Base-by-base conservation (phyloP, 1,140 invertebrate genomes). In the Microplitis demolitor region DNA sequence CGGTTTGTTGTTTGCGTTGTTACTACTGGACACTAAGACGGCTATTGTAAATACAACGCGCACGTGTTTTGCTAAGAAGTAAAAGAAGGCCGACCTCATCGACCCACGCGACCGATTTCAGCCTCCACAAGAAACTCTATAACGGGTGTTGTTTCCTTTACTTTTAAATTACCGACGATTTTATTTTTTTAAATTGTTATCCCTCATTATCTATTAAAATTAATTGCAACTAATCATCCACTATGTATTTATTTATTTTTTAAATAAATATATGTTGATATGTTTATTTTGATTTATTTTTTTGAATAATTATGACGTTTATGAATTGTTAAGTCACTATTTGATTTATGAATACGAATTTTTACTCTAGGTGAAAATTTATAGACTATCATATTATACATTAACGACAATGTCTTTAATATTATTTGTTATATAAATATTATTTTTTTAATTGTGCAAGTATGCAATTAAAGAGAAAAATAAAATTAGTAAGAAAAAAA, bases 71-170 rank as follows among this genome's bases (percentile, higher is more conserved):
- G 63, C 51, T 79, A 76, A 71, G 76, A 77, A 75, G 11, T 45
- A 45, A 8, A 45, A 45, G 39, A 45, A 45, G 75, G 76, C 75
- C 77, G 72, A 74, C 73, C 72, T 79, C 24, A 31, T 78, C 81
- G 75, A 80, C 81, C 81, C 81, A 82, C 81, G 72, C 80, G 71
- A 75, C 13, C 16, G 34, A 6, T 13, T 53, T 66, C 77, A 73
- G 58, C 74, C 77, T 77, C 70, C 77, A 74, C 76, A 73, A 24
- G 24, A 72, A 69, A 69, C 64, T 50, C 51, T 72, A 69, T 77
- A 76, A 79, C 74, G 78, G 76, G 75, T 63, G 35, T 37, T 63
- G n/a, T 14, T 39, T 14, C 34, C 16, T 37, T 13, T n/a, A 6
- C 11, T 63, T 13, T 24, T 24, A 24, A 24, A 24, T 24, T 24